These are phyloP conservation scores for Geodia barretti DNA, from an alignment of 37 sponge, comb jelly and placozoan species.

Conservation along the genomic window DNA sequence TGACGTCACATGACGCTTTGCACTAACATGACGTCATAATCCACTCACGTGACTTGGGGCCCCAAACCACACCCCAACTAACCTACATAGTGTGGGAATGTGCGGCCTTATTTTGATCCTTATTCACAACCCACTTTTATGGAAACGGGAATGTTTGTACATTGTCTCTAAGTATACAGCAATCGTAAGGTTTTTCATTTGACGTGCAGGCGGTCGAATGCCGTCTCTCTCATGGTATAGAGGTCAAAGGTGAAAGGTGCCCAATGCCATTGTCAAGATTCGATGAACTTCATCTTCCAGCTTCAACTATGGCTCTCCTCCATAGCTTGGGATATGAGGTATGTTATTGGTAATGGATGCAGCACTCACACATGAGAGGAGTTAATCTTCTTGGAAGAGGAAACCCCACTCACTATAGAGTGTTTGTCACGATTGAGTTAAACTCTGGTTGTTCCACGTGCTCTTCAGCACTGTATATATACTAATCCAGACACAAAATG, in stretches of 20 bases:
- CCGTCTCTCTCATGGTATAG: constrained; percentile 21
- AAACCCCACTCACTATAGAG: not conserved
- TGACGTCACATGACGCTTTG: not conserved
- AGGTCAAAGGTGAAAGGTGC: constrained; percentile 19
- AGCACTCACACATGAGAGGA: too few species aligned
- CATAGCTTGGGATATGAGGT: not conserved
- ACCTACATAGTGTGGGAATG: not conserved
- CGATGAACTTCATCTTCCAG: constrained; percentile 15
- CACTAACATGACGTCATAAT: not conserved
- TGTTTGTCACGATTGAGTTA: not conserved
- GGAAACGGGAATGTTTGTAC: too few species aligned
- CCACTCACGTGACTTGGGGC: not conserved
- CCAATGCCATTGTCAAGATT: constrained; percentile 16
- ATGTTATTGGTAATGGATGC: not conserved
- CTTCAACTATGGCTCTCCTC: not conserved
- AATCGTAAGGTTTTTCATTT: too few species aligned
- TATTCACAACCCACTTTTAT: too few species aligned
- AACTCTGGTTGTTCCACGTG: not conserved
- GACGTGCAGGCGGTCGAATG: constrained; percentile 3
- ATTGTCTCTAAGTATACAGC: too few species aligned
- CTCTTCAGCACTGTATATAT: not conserved
- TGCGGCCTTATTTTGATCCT: too few species aligned
- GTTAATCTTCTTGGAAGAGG: too few species aligned
- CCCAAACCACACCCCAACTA: not conserved
- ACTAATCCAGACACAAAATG: not conserved